phyloP scores from a whole-genome alignment of 1,140 invertebrate species.

The Sitophilus oryzae region DNA sequence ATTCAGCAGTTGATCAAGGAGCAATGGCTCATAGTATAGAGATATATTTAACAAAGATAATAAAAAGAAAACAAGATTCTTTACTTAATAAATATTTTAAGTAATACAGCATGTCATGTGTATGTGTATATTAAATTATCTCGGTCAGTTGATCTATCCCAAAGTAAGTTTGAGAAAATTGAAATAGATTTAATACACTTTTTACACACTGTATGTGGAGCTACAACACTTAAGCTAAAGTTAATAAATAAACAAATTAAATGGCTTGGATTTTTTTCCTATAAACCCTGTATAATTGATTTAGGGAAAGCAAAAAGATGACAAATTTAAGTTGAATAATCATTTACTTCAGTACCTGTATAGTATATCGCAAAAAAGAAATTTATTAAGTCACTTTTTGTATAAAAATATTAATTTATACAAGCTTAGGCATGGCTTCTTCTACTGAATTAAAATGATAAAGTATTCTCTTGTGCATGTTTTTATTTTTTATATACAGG shows the following conservation, averaged over 20 bases:
- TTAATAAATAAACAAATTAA: conserved; percentile 20
- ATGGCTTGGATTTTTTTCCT: conserved; percentile 8
- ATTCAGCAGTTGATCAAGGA: too few species aligned
- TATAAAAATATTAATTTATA: too few species aligned
- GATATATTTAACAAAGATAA: conserved; percentile 13
- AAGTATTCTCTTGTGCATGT: too few species aligned
- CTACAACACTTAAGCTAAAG: conserved; percentile 11
- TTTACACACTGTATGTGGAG: conserved; percentile 6
- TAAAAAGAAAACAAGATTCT: neutral
- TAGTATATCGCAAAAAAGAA: too few species aligned
- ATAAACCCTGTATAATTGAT: neutral
- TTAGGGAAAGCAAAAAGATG: neutral
- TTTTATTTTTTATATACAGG: too few species aligned
- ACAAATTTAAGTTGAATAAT: neutral
- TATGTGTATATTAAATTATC: neutral
- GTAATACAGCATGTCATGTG: neutral
- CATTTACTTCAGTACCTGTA: too few species aligned
- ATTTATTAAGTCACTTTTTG: too few species aligned
- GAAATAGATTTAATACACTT: neutral
- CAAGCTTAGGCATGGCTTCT: too few species aligned
- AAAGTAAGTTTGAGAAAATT: neutral
- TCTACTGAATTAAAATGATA: too few species aligned
- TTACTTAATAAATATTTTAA: neutral
- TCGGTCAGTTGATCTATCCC: neutral
- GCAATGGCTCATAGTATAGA: too few species aligned